Base-by-base conservation (phyloP, 2,113 vertebrate genomes). In the Pteropus alecto region DNA sequence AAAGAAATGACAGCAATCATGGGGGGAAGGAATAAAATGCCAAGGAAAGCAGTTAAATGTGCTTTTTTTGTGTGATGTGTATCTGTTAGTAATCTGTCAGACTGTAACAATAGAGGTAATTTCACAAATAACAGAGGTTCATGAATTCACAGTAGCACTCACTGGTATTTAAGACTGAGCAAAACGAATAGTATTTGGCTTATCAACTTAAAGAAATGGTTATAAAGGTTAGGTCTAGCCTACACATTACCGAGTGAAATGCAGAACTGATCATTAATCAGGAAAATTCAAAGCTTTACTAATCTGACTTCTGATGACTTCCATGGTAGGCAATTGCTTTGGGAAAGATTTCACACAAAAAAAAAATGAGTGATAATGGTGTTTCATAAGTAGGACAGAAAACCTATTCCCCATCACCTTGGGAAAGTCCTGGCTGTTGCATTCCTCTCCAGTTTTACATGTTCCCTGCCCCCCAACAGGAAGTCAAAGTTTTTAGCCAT, bases 91-190 rank as follows among this genome's bases (percentile, higher is more conserved):
- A 96, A 97, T 98, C 94, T 98, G 87, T 98, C 98, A 98, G 89
- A 41, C 54, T 88, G 38, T 81, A 97, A 99, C 98, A 98, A 98
- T 96, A 86, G 96, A 97, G 93, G 93, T 96, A 95, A 98, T 98
- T 98, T 97, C 78, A 97, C 88, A 97, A 98, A 98, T 79, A 97
- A 90, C 68, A 98, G 84, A 76, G 76, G 91, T 96, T 88, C 93
- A 95, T 98, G 97, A 97, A 94, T 86, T 92, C 56, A 94, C 94
- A 97, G 22, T 71, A 97, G 70, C 54, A 70, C 87, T 97, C 94
- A 83, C n/a, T 93, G 93, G 96, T 93, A 95, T 97, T 93, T 96
- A 94, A 96, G 95, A 92, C 79, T 73, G 79, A 96, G 96, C 92
- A 90, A 98, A 97, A 13, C 2, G 28, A 91, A 94, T 70, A 7